A percentile compares a stretch with the other conserved stretches of the same genome.
Conservation (phyloP, 2,888 invertebrate species). For the Sialis fuliginosa region DNA sequence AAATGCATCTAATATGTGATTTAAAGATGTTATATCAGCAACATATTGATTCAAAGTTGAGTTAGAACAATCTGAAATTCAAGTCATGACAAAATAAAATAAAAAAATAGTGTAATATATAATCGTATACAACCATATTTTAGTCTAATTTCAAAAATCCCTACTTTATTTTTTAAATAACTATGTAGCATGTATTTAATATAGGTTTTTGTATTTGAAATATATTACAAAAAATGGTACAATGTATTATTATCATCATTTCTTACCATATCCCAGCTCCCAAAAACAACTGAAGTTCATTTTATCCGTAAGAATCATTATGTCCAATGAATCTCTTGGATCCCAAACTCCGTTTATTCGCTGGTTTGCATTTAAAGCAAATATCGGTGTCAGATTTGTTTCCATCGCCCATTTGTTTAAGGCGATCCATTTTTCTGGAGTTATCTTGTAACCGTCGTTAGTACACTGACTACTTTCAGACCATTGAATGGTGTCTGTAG, state of each 20-base stretch:
- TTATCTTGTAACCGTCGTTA: slow-evolving; percentile 12
- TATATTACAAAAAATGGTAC: slow-evolving; percentile 3
- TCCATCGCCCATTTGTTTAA: slow-evolving; percentile 32
- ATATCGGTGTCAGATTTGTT: slow-evolving; percentile 46
- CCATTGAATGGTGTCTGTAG: slow-evolving; percentile 31
- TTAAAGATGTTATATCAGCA: slow-evolving; percentile 40
- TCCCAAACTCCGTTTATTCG: slow-evolving; percentile 41
- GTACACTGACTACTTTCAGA: slow-evolving; percentile 11
- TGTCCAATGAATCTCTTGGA: slow-evolving; percentile 41
- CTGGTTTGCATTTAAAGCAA: slow-evolving; percentile 43
- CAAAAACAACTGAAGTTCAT: slow-evolving; percentile 46
- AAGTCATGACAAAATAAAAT: not conserved
- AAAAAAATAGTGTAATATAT: too few species aligned
- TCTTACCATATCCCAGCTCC: slow-evolving; percentile 56
- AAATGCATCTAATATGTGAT: slow-evolving; percentile 46
- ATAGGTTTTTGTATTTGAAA: not conserved
- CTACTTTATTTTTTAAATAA: too few species aligned
- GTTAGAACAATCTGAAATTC: slow-evolving; percentile 28
- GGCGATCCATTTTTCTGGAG: slow-evolving; percentile 18
- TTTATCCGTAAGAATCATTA: slow-evolving; percentile 49
- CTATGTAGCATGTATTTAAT: too few species aligned
- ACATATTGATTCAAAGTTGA: slow-evolving; percentile 38
- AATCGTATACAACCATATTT: too few species aligned
- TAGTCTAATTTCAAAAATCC: too few species aligned
- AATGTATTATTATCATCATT: slow-evolving; percentile 1